A percentile compares a stretch with the other conserved stretches of the same genome.
Evolutionary conservation across 2,888 invertebrate species (phyloP).

Genomic region (Cephus sareptanus): DNA sequence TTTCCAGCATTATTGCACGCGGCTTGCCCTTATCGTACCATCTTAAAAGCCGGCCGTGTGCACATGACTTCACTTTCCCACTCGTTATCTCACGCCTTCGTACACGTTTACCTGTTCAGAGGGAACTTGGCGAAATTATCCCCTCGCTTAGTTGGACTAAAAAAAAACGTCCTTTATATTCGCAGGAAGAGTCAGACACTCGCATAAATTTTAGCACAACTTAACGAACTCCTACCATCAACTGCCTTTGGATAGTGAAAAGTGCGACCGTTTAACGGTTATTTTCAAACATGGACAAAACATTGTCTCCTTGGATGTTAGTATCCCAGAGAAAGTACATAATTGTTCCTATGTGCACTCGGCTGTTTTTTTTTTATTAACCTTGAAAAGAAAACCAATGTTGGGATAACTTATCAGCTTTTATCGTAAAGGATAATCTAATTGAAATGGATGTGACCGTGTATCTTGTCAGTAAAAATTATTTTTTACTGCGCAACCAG

Average conservation of each 20-base stretch:
- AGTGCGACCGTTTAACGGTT: background rate
- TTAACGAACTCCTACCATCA: background rate
- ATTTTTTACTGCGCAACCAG: background rate
- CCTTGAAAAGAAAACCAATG: background rate
- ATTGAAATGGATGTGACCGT: background rate
- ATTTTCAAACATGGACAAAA: background rate
- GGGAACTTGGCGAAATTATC: background rate
- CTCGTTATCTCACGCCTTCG: background rate
- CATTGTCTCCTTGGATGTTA: background rate
- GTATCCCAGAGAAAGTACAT: background rate
- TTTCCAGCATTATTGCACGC: background rate
- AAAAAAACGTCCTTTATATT: background rate
- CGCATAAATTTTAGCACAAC: background rate
- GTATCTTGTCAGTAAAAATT: background rate
- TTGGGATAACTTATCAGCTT: background rate
- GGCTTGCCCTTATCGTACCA: background rate
- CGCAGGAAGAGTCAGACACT: background rate
- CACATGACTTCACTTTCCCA: background rate
- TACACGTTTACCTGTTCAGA: background rate
- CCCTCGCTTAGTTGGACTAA: background rate
- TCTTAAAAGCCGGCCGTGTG: background rate
- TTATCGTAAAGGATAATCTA: background rate
- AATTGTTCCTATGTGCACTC: background rate
- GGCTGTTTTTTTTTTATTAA: background rate
- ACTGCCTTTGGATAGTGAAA: background rate